Evolutionary conservation across 2,797 vertebrate genomes (phyloP).

Genomic region (Thaleichthys pacificus): DNA sequence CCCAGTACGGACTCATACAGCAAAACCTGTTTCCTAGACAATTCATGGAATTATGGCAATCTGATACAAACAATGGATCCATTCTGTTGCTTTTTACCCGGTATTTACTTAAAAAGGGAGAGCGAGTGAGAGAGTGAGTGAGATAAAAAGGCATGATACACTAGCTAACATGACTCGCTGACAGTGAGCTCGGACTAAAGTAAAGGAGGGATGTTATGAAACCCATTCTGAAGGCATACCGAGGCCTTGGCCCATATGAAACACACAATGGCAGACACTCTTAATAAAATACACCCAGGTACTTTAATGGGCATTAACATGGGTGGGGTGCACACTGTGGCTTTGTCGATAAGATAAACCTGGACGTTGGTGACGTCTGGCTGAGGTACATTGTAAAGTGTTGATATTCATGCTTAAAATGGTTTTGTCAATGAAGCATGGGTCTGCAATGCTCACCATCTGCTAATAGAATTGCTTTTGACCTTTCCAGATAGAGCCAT

Average conservation of each 20-base stretch:
- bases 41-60: neutral
- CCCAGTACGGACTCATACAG: neutral
- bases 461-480: conserved; percentile 30
- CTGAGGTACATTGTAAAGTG: conserved; percentile 20
- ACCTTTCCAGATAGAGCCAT: conserved; percentile 38
- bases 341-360: neutral
- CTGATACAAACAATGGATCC: no score
- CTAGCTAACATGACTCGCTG: conserved; percentile 1
- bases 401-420: conserved; percentile 22
- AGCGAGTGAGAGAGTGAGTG: neutral
- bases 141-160: neutral
- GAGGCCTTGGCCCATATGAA: neutral
- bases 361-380: neutral
- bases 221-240: neutral
- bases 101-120: neutral
- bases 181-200: neutral
- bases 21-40: neutral
- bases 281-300: neutral
- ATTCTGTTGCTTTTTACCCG: no score
- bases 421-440: conserved; percentile 21
- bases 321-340: neutral
- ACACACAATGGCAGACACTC: neutral
- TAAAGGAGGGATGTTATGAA: conserved; percentile 2
- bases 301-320: neutral
- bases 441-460: conserved; percentile 24